Conservation (phyloP, 2,888 invertebrate species). For the Pheosia gnoma region DNA sequence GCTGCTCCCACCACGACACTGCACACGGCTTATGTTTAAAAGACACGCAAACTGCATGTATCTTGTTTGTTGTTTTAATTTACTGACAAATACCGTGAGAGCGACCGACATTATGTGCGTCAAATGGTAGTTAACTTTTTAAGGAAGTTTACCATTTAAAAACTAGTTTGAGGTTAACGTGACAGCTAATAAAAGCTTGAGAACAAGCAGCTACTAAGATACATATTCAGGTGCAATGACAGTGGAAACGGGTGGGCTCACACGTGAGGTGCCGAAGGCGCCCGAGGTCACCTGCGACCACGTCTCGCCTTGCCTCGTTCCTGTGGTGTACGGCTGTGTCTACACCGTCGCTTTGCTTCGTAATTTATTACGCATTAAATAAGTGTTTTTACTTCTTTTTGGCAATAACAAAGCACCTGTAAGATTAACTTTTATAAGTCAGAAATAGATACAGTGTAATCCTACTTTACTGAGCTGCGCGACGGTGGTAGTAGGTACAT, state of each 20-base stretch:
- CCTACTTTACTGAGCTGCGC: neutral
- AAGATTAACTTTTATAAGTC: neutral
- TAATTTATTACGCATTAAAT: slow-evolving; percentile 2
- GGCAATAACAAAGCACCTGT: neutral
- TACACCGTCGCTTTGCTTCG: neutral
- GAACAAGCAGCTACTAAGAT: slow-evolving; percentile 73
- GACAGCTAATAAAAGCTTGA: slow-evolving; percentile 77
- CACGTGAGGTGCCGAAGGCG: slow-evolving; percentile 52
- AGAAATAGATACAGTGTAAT: neutral
- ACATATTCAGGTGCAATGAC: slow-evolving; percentile 74
- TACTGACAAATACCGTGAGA: slow-evolving; percentile 62
- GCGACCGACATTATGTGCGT: slow-evolving; percentile 54
- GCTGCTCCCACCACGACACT: slow-evolving; percentile 58
- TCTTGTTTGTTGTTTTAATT: neutral
- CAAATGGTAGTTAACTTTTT: slow-evolving; percentile 62
- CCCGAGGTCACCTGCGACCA: slow-evolving; percentile 57
- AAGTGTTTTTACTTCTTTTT: neutral
- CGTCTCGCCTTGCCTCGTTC: slow-evolving; percentile 17
- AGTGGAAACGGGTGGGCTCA: slow-evolving; percentile 56
- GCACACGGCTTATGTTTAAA: slow-evolving; percentile 65
- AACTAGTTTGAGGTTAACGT: slow-evolving; percentile 76
- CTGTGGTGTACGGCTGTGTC: neutral
- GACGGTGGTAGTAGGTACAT: slow-evolving; percentile 10
- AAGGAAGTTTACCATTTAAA: slow-evolving; percentile 70
- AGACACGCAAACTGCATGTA: slow-evolving; percentile 68